These are phyloP conservation scores for Copsychus sechellarum DNA, from an alignment of 2,113 vertebrate species.

Conservation along the genomic window DNA sequence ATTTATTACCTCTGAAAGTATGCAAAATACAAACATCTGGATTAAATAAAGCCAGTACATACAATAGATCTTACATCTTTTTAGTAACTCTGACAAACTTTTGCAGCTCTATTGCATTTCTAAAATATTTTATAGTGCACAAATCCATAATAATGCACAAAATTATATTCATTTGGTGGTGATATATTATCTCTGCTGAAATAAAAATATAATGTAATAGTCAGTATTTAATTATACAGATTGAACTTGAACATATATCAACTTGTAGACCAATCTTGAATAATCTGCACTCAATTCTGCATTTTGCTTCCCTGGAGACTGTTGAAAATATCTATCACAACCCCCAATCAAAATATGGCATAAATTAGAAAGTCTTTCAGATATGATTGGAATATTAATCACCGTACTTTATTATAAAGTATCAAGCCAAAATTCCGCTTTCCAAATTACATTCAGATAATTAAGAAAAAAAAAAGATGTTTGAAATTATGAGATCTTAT, in stretches of 20 bases:
- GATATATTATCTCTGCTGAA: background rate
- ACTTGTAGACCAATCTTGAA: background rate
- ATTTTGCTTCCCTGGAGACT: constrained; percentile 10
- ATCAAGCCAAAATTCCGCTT: background rate
- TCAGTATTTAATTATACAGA: constrained; percentile 15
- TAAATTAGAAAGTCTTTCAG: constrained; percentile 27
- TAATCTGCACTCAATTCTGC: constrained; percentile 1
- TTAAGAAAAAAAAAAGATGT: background rate
- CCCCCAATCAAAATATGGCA: constrained; percentile 18
- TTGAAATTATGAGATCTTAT: background rate
- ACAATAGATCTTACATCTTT: background rate
- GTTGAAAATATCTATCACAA: constrained; percentile 16
- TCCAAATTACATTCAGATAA: background rate
- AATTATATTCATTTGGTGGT: background rate
- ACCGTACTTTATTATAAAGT: background rate
- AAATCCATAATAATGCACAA: background rate
- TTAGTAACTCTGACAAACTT: constrained; percentile 26
- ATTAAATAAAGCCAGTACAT: constrained; percentile 37
- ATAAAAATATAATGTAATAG: background rate
- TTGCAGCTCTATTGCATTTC: background rate
- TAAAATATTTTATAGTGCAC: background rate
- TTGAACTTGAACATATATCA: constrained; percentile 8
- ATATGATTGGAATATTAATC: constrained; percentile 37
- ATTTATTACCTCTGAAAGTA: constrained; percentile 30
- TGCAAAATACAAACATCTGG: constrained; percentile 52